These are phyloP conservation scores for Brachyptera risi DNA, from an alignment of 2,888 invertebrate genomes.

Conservation along the genomic window DNA sequence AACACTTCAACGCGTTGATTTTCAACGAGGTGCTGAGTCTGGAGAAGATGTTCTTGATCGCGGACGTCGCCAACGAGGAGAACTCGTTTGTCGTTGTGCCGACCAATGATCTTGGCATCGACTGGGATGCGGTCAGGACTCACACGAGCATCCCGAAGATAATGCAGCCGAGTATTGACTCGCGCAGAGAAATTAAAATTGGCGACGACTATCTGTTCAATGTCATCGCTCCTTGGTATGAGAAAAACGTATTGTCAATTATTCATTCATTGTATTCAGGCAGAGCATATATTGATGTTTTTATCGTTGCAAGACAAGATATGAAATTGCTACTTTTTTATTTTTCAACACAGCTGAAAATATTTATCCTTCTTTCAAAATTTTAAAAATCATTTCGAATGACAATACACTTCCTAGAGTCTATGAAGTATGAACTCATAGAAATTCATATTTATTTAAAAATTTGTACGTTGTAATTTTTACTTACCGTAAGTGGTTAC, in stretches of 20 bases:
- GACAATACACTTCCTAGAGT: too few species aligned
- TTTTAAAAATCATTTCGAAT: too few species aligned
- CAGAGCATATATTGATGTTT: too few species aligned
- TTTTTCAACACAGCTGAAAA: too few species aligned
- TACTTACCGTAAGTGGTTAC: too few species aligned
- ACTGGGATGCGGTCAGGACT: constrained; percentile 56
- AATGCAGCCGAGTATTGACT: constrained; percentile 42
- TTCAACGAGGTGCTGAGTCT: constrained; percentile 66
- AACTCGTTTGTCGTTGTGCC: constrained; percentile 47
- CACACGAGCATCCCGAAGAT: constrained; percentile 45
- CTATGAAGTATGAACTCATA: too few species aligned
- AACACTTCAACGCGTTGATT: constrained; percentile 67
- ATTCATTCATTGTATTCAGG: too few species aligned
- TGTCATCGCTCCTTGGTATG: constrained; percentile 84
- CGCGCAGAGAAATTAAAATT: constrained; percentile 51
- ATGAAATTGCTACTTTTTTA: too few species aligned
- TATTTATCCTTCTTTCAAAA: too few species aligned
- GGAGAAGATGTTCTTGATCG: constrained; percentile 55
- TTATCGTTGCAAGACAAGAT: too few species aligned
- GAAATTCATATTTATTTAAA: too few species aligned
- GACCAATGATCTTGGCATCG: constrained; percentile 45
- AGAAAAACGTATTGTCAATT: background rate
- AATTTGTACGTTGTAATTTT: too few species aligned
- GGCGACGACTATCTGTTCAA: constrained; percentile 60
- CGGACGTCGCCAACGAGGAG: constrained; percentile 53